Evolutionary conservation across 2,888 invertebrate genomes (phyloP).

Genomic region (Noctua janthina): DNA sequence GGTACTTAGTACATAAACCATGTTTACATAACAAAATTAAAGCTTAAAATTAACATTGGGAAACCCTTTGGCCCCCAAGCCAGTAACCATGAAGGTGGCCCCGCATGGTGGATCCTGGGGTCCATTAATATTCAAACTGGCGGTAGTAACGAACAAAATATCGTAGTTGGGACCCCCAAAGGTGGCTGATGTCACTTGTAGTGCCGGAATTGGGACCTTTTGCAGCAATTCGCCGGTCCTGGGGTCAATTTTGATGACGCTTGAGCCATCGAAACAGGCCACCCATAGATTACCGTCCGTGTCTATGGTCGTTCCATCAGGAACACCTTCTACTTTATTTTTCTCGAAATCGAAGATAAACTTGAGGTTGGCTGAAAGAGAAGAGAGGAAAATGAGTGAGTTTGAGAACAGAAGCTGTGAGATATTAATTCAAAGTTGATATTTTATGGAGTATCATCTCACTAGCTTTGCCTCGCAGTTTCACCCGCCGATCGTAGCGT

Average conservation of each 20-base stretch:
- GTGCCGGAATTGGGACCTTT: constrained; percentile 90
- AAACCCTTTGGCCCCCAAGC: constrained; percentile 90
- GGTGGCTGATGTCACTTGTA: constrained; percentile 92
- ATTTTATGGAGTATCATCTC: neutral
- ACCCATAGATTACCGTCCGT: constrained; percentile 94
- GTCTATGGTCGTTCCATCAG: constrained; percentile 95
- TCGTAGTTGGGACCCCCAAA: constrained; percentile 93
- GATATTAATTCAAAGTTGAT: neutral
- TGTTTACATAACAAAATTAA: constrained; percentile 45
- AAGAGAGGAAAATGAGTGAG: neutral
- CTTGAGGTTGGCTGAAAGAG: constrained; percentile 89
- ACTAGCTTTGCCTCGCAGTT: neutral
- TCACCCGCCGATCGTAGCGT: neutral
- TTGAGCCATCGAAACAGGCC: constrained; percentile 92
- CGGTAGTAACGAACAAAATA: constrained; percentile 92
- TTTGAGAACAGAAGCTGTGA: neutral
- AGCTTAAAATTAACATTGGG: constrained; percentile 79
- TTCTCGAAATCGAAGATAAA: constrained; percentile 91
- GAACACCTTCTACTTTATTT: constrained; percentile 83
- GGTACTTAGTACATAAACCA: neutral
- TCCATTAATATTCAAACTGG: constrained; percentile 80
- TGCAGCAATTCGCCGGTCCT: constrained; percentile 89
- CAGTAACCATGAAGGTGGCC: constrained; percentile 91
- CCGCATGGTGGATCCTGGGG: constrained; percentile 89
- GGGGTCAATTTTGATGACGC: constrained; percentile 90